Evolutionary conservation across 2,888 invertebrate genomes (phyloP), one percentile per base, ranked within the genome.

Genomic region (Trichacis sp.): DNA sequence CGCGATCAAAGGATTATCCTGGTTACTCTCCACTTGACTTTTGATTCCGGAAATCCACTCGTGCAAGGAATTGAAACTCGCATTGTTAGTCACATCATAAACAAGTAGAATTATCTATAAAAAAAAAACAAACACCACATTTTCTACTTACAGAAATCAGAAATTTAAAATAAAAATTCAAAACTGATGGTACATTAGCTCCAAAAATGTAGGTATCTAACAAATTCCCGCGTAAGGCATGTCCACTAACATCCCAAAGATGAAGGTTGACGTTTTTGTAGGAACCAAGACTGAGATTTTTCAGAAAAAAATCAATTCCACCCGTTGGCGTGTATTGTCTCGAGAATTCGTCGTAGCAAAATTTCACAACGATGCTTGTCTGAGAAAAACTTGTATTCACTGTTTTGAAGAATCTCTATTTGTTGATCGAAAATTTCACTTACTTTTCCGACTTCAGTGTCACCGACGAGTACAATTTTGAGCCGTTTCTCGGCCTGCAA

Each of bases 171-270:
- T n/a, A n/a, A n/a, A n/a, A n/a, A n/a, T n/a, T n/a, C n/a, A n/a
- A n/a, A n/a, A n/a, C n/a, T n/a, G n/a, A n/a, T n/a, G 24, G 87
- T 85, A 92, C 92, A 84, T 94, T 88, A 48, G 91, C 88, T 47
- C 88, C 89, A 75, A 89, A 91, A 47, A 92, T 82, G 76, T 92
- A 92, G 83, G 91, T 91, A 71, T 89, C 90, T 42, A 96, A 86
- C 94, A 96, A 95, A 62, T 88, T 86, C 6, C 93, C 92, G 46
- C 88, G 87, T 9, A 93, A 85, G 33, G 93, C 90, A 68, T 90
- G 89, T 15, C 96, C 95, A 43, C 94, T 93, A 54, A 96, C 89
- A 83, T 96, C 96, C 87, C 94, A 94, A 24, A 96, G 87, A 81
- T 93, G 90, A 52, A 94, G 82, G 19, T 91, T 89, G 47, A 92